These are phyloP conservation scores for Coracias cyanogaster DNA, from an alignment of 2,797 vertebrate genomes.

Conservation along the genomic window DNA sequence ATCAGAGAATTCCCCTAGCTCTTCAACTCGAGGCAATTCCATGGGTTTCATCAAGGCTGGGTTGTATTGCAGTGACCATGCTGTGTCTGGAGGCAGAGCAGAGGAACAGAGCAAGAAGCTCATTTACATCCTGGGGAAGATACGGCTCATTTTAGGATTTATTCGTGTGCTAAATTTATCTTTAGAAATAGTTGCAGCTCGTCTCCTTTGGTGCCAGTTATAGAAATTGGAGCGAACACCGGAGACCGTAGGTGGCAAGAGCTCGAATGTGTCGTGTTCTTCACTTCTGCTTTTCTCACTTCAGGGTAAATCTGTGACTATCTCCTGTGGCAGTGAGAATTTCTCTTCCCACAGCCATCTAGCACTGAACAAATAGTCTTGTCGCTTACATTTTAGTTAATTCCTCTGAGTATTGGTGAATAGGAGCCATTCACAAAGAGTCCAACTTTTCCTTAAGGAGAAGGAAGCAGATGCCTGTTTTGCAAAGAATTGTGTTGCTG, in stretches of 20 bases:
- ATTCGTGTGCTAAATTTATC: neutral
- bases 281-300: neutral
- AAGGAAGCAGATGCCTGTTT: neutral
- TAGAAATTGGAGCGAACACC: neutral
- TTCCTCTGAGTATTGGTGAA: neutral
- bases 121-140: neutral
- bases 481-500: neutral
- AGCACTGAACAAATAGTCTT: neutral
- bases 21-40: neutral
- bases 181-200: neutral
- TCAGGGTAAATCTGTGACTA: neutral
- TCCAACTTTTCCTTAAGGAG: neutral
- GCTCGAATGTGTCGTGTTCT: neutral
- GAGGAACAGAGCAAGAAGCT: neutral
- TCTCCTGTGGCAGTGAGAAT: neutral
- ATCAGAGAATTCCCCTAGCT: neutral
- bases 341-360: neutral
- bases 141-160: neutral
- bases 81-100: neutral
- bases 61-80: neutral
- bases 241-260: neutral
- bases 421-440: neutral
- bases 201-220: neutral
- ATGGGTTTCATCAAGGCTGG: rapidly evolving
- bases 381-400: neutral